Percentiles rank a stretch among this genome's conserved stretches.
phyloP scores from a whole-genome alignment of 2,113 vertebrate species.

The Crypturellus undulatus region DNA sequence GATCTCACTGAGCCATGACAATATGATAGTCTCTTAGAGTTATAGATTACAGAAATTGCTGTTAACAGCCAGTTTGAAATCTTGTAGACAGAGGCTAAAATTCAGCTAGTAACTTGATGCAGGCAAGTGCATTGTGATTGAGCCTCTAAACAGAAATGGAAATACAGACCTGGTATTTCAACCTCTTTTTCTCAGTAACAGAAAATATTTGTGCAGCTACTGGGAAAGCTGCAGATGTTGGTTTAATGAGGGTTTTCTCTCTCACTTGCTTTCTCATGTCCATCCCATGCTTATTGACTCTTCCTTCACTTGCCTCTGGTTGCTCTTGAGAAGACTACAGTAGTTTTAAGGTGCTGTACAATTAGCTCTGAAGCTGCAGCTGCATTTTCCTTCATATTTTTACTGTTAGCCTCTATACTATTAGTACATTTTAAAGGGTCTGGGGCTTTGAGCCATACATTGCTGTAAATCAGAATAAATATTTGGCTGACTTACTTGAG shows the following conservation, averaged over 20 bases:
- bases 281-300: neutral
- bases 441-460: neutral
- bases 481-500: slow-evolving; percentile 9
- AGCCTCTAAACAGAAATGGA: neutral
- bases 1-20: neutral
- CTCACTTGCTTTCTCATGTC: neutral
- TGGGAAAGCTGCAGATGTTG: neutral
- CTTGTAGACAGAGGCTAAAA: neutral
- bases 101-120: neutral
- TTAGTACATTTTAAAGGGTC: neutral
- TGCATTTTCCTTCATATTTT: neutral
- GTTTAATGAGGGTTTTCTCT: neutral
- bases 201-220: neutral
- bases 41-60: neutral
- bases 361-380: neutral
- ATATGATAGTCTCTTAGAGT: neutral
- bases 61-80: neutral
- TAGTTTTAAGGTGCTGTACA: neutral
- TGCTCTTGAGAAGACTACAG: neutral
- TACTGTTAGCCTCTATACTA: neutral
- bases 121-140: neutral
- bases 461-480: slow-evolving; percentile 24
- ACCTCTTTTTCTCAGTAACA: neutral
- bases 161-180: neutral
- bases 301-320: neutral